These are phyloP conservation scores for Conus canariensis DNA, from an alignment of 2,888 invertebrate species.

Conservation along the genomic window DNA sequence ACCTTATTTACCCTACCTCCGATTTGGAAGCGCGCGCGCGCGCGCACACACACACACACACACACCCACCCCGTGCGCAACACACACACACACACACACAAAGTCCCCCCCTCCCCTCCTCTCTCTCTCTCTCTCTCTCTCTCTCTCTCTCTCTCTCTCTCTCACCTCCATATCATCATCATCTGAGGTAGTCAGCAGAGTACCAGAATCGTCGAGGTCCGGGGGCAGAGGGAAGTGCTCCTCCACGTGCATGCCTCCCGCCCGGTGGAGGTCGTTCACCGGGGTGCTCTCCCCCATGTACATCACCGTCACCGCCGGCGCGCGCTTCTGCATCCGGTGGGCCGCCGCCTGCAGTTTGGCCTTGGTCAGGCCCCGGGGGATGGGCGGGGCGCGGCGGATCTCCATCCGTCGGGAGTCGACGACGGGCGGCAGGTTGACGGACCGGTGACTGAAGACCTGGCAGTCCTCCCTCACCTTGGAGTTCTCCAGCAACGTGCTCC, in stretches of 20 bases:
- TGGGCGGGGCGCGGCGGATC: constrained; percentile 30
- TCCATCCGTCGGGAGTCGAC: constrained; percentile 60
- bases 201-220: background rate
- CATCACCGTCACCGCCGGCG: background rate
- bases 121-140: background rate
- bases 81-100: background rate
- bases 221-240: background rate
- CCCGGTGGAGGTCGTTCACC: background rate
- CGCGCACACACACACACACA: background rate
- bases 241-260: background rate
- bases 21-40: background rate
- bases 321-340: background rate
- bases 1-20: no score
- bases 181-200: background rate
- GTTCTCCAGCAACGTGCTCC: constrained; percentile 43
- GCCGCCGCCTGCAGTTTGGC: constrained; percentile 39
- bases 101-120: background rate
- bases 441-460: constrained; percentile 39
- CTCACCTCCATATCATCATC: background rate
- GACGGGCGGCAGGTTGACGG: constrained; percentile 61
- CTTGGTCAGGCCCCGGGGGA: constrained; percentile 41
- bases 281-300: background rate
- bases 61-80: no score
- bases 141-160: background rate
- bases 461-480: constrained; percentile 35